Percentiles rank a stretch among this genome's conserved stretches.
Conservation (phyloP, 2,113 vertebrate species). For the Chionomys nivalis region DNA sequence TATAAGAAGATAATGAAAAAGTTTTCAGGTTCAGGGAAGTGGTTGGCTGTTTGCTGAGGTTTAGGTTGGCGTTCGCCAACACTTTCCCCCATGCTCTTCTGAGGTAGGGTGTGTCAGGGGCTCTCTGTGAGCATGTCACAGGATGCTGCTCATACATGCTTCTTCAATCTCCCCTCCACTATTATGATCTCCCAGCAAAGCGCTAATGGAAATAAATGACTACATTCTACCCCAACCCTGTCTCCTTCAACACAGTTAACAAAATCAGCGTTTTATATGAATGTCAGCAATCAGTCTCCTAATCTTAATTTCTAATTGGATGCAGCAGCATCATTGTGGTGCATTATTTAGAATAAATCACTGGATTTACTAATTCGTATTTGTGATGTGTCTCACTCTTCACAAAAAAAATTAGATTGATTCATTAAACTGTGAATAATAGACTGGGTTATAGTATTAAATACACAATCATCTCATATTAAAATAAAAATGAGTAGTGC, state of each 20-base stretch:
- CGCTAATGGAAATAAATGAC: neutral
- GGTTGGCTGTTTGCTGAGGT: neutral
- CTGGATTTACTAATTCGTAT: constrained; percentile 56
- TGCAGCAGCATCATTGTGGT: neutral
- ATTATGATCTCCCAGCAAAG: neutral
- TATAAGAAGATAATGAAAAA: neutral
- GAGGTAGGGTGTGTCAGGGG: neutral
- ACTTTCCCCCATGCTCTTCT: neutral
- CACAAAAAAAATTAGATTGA: constrained; percentile 67
- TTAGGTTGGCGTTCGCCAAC: neutral
- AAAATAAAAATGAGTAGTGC: constrained; percentile 42
- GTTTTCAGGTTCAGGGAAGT: neutral
- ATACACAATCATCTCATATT: constrained; percentile 31
- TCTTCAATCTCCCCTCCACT: neutral
- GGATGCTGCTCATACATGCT: neutral
- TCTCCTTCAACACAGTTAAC: neutral
- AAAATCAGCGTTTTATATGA: constrained; percentile 41
- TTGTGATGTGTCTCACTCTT: constrained; percentile 37
- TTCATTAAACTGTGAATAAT: constrained; percentile 58
- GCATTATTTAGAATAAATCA: constrained; percentile 58
- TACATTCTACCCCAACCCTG: neutral
- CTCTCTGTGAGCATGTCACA: neutral
- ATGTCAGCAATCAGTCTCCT: constrained; percentile 42
- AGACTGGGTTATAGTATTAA: constrained; percentile 47
- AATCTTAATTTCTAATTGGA: constrained; percentile 68